A percentile compares a stretch with the other conserved stretches of the same genome.
Conservation (phyloP, 2,113 vertebrate genomes). For the Pomatorhinus ruficollis region DNA sequence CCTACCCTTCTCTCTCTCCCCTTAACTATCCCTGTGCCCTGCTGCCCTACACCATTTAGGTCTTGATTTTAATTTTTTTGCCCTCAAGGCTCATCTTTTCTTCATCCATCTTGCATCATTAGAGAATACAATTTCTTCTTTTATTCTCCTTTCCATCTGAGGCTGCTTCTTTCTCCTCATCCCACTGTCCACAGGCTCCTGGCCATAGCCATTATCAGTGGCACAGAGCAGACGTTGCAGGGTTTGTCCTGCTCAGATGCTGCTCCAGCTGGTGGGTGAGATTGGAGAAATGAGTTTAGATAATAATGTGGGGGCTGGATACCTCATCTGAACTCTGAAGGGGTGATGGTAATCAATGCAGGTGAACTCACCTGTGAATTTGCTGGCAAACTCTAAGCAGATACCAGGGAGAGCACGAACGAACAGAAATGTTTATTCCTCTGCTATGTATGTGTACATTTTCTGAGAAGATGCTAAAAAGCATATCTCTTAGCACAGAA, state of each 20-base stretch:
- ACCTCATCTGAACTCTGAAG: not conserved
- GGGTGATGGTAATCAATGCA: not conserved
- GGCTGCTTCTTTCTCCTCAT: not conserved
- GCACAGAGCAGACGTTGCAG: not conserved
- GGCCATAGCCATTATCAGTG: not conserved
- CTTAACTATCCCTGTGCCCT: not conserved
- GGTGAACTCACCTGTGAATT: not conserved
- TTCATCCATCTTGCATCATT: not conserved
- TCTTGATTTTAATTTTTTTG: not conserved
- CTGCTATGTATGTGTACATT: not conserved
- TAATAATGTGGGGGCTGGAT: not conserved
- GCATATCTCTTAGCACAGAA: not conserved
- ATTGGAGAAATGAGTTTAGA: not conserved
- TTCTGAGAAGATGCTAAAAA: not conserved
- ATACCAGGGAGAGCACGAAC: not conserved
- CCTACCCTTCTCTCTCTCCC: not conserved
- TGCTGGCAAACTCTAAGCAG: not conserved
- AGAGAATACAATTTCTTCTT: not conserved
- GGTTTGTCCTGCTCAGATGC: not conserved
- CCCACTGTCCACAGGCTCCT: not conserved
- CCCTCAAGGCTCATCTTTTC: not conserved
- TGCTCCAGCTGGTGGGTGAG: not conserved
- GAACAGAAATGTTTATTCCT: not conserved
- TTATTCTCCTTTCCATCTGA: not conserved
- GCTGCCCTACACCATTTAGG: not conserved